Base-by-base conservation (phyloP, 2,797 vertebrate species). In the Crocidura indochinensis region DNA sequence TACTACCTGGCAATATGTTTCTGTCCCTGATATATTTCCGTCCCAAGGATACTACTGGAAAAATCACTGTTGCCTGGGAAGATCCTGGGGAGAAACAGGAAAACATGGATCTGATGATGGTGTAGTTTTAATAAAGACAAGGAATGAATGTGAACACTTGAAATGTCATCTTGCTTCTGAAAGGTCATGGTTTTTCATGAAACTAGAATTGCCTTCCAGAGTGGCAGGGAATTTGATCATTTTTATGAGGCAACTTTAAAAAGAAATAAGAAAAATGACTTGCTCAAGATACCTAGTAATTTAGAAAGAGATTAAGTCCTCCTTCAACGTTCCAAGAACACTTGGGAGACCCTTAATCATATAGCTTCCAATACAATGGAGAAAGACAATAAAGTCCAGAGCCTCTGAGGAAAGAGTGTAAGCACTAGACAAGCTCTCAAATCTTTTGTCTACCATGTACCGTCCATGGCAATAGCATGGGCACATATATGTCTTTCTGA, bases 111-210 rank as follows among this genome's bases (percentile, higher is more conserved):
- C 79, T 31, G 65, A 19, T 65, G 60, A 10, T 17, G 27, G 11
- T 10, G 6, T 38, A 2, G 2, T 49, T 90, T 72, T 88, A 69
- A 27, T 53, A 47, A 90, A 74, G 49, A 87, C 31, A 71, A 83
- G 74, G 38, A 81, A 80, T 22, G 1, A 87, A 14, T 22, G 6
- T 24, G 20, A 20, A 15, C 8, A 53, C 67, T 85, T 91, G 27
- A 62, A 82, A 83, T 53, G n/a, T 26, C 38, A 77, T 14, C 5
- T 60, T n/a, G 91, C 56, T 92, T 69, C 26, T 92, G 73, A 91
- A 91, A 91, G 29, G 46, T 85, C 51, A 65, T 22, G 44, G 14
- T 26, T 95, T 68, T 91, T 79, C 7, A 56, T 47, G 67, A 91
- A 92, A 89, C 62, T 38, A 90, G 29, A 91, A 82, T 1, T 51